Conservation (phyloP, 2,888 invertebrate species). For the Oithona nana region DNA sequence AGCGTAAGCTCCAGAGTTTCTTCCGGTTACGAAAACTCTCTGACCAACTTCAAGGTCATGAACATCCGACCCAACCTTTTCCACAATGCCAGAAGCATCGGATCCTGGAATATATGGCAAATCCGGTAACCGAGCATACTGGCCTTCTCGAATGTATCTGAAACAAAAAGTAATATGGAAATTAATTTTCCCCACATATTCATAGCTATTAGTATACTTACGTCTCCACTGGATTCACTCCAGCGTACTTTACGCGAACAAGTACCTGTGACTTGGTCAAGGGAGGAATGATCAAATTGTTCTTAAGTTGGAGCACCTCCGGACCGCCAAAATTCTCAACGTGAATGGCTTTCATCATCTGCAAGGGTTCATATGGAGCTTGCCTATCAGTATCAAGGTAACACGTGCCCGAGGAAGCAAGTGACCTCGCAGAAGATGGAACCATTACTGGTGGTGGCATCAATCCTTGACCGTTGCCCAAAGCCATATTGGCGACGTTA, state of each 20-base stretch:
- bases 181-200: too few relatives aligned
- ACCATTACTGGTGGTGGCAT: too few relatives aligned
- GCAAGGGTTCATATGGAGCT: background rate
- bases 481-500: too few relatives aligned
- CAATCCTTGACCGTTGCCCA: too few relatives aligned
- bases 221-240: conserved; percentile 39
- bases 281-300: conserved; percentile 23
- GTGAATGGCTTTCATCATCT: conserved; percentile 26
- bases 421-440: too few relatives aligned
- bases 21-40: conserved; percentile 23
- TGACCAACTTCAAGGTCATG: conserved; percentile 28
- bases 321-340: conserved; percentile 31
- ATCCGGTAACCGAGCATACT: conserved; percentile 27
- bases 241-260: conserved; percentile 32
- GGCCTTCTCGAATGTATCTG: too few relatives aligned
- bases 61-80: conserved; percentile 29
- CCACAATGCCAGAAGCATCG: conserved; percentile 36
- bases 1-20: conserved; percentile 26
- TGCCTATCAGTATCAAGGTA: too few relatives aligned
- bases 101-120: conserved; percentile 35
- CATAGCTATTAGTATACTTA: too few relatives aligned
- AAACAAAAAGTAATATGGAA: too few relatives aligned
- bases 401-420: too few relatives aligned
- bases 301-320: conserved; percentile 28
- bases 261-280: conserved; percentile 27